Base-by-base conservation (phyloP, 53 echinoderm and acorn worm species). In the Apostichopus leukothele region DNA sequence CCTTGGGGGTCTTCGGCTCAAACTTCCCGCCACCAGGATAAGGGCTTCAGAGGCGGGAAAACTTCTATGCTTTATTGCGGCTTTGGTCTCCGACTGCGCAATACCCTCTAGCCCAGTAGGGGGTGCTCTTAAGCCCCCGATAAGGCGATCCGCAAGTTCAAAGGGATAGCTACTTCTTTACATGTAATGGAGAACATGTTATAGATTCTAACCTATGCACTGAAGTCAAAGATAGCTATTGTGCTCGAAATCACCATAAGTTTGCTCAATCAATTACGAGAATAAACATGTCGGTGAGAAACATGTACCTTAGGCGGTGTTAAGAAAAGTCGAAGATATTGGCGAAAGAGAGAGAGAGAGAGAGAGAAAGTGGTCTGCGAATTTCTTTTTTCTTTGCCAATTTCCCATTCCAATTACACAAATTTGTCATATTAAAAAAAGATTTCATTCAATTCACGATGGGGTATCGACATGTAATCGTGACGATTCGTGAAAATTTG, bases 361-460 rank as follows among this genome's bases (percentile, higher is more conserved):
- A 18, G 79, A 79, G 51, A 10, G 50, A 79, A 52, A 79, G 50
- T 79, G 53, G 39, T 51, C 63, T 63, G 63, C 5, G 63, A 63
- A 63, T 51, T 79, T 79, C 39, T 39, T 39, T 39, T 39, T 39
- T 39, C 39, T 39, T 39, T 39, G 39, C 39, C 79, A 79, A 79
- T 79, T 79, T 79, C 79, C 79, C 16, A 18, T 79, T 79, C 53
- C 50, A n/a, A 79, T 79, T 79, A 79, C 79, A 79, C 54, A 39
- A 79, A 79, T 79, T 79, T 79, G 79, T 27, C 79, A 79, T 51
- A 79, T 79, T 8, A 18, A 50, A 39, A 39, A 79, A 79, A 79
- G 50, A 50, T 39, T 79, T 51, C 79, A 79, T 79, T 51, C 79
- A 16, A 13, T 19, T 51, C 50, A 14, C 79, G 51, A 52, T 51